Evolutionary conservation across 53 echinoderm and acorn worm species (phyloP), one percentile per base, ranked within the genome.

Genomic region (Mesocentrotus franciscanus): DNA sequence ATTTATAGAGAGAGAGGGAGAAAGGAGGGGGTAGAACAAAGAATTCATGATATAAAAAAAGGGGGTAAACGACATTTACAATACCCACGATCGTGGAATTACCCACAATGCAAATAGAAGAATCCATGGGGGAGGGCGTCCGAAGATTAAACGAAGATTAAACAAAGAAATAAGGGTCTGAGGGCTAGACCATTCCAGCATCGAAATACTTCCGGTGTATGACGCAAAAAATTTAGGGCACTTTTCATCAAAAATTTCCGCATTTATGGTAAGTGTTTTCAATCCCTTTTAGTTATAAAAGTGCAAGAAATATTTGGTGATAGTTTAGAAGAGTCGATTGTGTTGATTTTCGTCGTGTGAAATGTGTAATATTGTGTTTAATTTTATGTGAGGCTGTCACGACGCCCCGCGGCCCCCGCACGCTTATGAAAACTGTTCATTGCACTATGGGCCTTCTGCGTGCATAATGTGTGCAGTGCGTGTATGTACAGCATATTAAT

Each of bases 351-450:
- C 16, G 32, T 5, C 39, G 79, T 79, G 15, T 7, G 8, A 39
- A 79, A 17, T 79, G 79, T 79, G 39, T 39, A 39, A 36, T 79
- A 10, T 79, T 39, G 79, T 39, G 36, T 79, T 20, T 6, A 35
- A 79, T 79, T 79, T 75, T 79, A 17, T 79, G 79, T 1, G 39
- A 79, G 4, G 17, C 79, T 32, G 30, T 18, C 8, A 16, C 39
- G 79, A 79, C 79, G 79, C 79, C 79, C 79, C 79, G 79, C 79
- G 79, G 79, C 79, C 79, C 79, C 79, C 79, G 79, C 79, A 79
- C 79, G 79, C 39, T 39, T 79, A 32, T 79, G 39, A 79, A 35
- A 79, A 32, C 79, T 39, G 39, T 39, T 79, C 36, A 17, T 32
- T 18, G 30, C 33, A 76, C n/a, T 29, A 8, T 20, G 76, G 10